Conservation (phyloP, 2,113 vertebrate genomes). For the Sylvietta virens region DNA sequence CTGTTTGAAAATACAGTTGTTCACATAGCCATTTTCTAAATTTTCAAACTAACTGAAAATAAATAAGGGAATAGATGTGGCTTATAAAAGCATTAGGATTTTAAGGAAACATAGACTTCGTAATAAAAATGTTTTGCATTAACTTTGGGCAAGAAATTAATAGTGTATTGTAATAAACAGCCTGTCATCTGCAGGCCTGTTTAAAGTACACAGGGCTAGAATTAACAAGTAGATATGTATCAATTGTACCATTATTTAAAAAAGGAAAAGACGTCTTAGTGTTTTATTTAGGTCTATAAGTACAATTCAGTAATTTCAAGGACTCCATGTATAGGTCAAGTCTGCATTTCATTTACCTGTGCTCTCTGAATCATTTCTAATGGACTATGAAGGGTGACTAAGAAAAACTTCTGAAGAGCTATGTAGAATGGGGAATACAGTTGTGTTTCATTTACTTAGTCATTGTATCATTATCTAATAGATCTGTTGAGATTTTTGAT, state of each 20-base stretch:
- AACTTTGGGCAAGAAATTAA: not conserved
- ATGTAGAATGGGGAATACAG: not conserved
- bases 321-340: not conserved
- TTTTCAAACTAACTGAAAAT: not conserved
- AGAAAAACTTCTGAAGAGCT: not conserved
- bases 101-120: not conserved
- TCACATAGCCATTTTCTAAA: not conserved
- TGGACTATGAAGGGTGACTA: not conserved
- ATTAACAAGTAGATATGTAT: not conserved
- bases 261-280: not conserved
- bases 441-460: not conserved
- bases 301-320: not conserved
- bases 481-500: not conserved
- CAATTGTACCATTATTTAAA: not conserved
- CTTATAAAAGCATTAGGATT: not conserved
- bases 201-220: not conserved
- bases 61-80: not conserved
- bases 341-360: not conserved
- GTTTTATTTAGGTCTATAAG: not conserved
- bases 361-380: not conserved
- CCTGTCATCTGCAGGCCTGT: not conserved
- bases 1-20: not conserved
- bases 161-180: not conserved
- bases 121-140: not conserved
- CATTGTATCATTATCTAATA: not conserved